Conservation (phyloP, 1,140 invertebrate genomes). For the Neoseiulus cucumeris region DNA sequence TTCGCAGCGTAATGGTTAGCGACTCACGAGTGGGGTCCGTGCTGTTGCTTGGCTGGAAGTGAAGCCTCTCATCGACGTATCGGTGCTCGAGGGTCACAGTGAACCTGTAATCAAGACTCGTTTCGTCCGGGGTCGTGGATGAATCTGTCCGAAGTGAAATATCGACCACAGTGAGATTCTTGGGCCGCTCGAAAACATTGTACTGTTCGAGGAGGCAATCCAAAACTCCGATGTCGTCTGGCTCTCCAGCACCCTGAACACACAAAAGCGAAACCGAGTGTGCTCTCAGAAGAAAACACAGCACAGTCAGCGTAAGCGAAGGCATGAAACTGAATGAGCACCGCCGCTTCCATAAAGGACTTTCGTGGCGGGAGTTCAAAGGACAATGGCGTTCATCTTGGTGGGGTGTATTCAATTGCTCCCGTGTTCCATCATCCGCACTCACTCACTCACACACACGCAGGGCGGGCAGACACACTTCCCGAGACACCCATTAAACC, state of each 20-base stretch:
- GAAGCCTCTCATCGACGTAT: background rate
- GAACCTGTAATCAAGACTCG: background rate
- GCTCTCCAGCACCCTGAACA: background rate
- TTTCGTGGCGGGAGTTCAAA: too few relatives aligned
- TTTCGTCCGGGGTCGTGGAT: background rate
- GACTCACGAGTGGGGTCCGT: background rate
- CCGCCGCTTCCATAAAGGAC: too few relatives aligned
- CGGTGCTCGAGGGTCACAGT: background rate
- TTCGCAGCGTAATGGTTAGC: too few relatives aligned
- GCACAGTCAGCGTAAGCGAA: too few relatives aligned
- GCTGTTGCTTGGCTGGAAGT: background rate
- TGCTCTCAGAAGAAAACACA: too few relatives aligned
- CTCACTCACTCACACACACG: too few relatives aligned
- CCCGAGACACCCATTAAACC: too few relatives aligned
- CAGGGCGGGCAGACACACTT: too few relatives aligned
- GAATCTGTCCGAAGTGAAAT: background rate
- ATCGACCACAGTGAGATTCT: background rate
- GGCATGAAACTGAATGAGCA: too few relatives aligned
- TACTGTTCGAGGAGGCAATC: background rate
- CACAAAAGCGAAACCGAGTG: background rate
- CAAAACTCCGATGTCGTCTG: background rate
- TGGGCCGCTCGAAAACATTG: background rate
- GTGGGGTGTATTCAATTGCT: too few relatives aligned
- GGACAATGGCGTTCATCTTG: too few relatives aligned
- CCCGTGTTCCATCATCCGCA: too few relatives aligned